phyloP scores from a whole-genome alignment of 2,888 invertebrate genomes.

The Ennomos quercinarius region DNA sequence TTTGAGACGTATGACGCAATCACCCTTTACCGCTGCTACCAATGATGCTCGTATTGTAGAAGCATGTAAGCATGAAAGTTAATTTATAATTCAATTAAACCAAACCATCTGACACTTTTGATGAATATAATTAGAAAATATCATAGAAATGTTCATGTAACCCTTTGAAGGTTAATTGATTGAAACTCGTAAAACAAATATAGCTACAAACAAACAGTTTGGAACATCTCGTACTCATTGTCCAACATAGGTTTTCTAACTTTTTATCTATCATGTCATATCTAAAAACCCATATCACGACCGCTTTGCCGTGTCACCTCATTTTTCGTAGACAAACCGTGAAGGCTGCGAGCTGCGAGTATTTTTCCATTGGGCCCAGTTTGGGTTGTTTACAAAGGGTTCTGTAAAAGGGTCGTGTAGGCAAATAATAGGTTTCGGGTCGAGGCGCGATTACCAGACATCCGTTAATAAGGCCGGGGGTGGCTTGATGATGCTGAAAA shows the following conservation, averaged over 20 bases:
- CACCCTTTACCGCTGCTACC: too few species aligned
- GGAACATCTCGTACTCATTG: too few species aligned
- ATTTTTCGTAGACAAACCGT: conserved; percentile 34
- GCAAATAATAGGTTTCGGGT: conserved; percentile 31
- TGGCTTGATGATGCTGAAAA: conserved; percentile 24
- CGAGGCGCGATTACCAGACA: conserved; percentile 30
- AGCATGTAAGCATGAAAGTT: too few species aligned
- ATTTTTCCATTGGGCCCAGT: conserved; percentile 58
- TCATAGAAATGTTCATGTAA: too few species aligned
- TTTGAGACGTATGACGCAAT: too few species aligned
- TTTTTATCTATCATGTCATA: conserved; percentile 28
- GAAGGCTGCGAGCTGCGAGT: conserved; percentile 39
- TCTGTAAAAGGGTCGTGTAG: conserved; percentile 56
- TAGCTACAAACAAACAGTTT: too few species aligned
- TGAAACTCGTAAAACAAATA: too few species aligned
- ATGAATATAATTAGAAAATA: too few species aligned
- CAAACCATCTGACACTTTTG: too few species aligned
- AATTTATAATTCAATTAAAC: too few species aligned
- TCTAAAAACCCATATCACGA: conserved; percentile 35
- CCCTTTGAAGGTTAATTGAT: too few species aligned
- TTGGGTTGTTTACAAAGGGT: conserved; percentile 45
- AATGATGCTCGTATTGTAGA: too few species aligned
- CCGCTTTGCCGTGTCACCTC: conserved; percentile 49
- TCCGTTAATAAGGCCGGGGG: conserved; percentile 32
- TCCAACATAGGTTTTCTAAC: background rate